A percentile compares a stretch with the other conserved stretches of the same genome.
Evolutionary conservation across 2,797 vertebrate species (phyloP).

Genomic region (Anisognathus igniventris): DNA sequence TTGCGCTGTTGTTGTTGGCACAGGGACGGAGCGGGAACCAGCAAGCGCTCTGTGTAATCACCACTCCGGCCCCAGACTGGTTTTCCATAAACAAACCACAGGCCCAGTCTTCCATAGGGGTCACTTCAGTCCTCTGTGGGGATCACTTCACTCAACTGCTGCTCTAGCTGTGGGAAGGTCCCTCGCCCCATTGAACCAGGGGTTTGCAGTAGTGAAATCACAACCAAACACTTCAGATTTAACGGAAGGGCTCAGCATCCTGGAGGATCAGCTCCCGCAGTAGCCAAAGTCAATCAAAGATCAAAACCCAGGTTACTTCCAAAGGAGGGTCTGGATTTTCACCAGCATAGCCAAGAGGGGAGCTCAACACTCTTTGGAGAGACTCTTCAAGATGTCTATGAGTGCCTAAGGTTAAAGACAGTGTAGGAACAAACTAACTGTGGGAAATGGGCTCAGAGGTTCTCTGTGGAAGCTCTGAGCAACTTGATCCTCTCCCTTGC

Average conservation of each 20-base stretch:
- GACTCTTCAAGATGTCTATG: not conserved
- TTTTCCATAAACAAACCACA: not conserved
- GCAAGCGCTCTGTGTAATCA: not conserved
- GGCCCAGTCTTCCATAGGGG: not conserved
- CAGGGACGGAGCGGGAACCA: not conserved
- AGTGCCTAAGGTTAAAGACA: not conserved
- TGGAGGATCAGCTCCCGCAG: not conserved
- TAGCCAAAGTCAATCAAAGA: not conserved
- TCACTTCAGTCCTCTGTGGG: not conserved
- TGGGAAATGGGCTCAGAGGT: not conserved
- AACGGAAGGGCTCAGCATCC: not conserved
- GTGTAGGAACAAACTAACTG: not conserved
- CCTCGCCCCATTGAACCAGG: not conserved
- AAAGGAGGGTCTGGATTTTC: not conserved
- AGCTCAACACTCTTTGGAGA: not conserved
- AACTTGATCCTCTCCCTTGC: not conserved
- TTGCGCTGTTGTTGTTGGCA: constrained; percentile 17
- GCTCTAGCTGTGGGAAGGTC: accelerated
- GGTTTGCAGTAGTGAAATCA: not conserved
- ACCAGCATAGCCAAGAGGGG: not conserved
- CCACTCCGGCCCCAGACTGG: accelerated
- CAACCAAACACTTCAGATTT: not conserved
- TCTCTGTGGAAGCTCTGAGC: not conserved
- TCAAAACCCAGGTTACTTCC: not conserved
- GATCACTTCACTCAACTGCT: not conserved